phyloP scores from a whole-genome alignment of 30 jellyfish, hydroid and myxozoan species.

The Turritopsis dohrnii region DNA sequence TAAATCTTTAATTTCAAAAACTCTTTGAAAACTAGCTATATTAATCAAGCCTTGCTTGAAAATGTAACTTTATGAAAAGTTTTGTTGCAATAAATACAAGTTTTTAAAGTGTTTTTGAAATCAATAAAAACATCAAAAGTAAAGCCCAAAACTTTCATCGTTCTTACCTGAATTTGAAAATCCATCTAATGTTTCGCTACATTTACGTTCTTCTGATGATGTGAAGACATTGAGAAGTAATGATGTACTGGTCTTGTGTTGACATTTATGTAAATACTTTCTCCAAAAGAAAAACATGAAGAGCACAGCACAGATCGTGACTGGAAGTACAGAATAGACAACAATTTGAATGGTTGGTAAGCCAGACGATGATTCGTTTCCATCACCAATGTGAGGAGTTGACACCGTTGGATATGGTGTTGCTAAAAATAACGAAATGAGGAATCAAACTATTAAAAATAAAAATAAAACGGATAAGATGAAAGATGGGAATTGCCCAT shows the following conservation, averaged over 20 bases:
- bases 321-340: neutral
- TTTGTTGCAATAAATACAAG: too few species aligned
- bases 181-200: neutral
- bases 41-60: too few species aligned
- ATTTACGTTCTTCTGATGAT: neutral
- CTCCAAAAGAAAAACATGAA: neutral
- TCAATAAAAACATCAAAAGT: neutral
- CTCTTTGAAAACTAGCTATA: too few species aligned
- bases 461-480: too few species aligned
- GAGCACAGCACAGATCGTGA: neutral
- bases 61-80: too few species aligned
- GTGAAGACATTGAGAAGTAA: neutral
- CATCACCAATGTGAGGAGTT: neutral
- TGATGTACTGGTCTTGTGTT: neutral
- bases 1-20: too few species aligned
- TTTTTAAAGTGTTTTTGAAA: too few species aligned
- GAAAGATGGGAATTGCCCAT: too few species aligned
- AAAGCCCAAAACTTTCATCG: neutral
- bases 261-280: neutral
- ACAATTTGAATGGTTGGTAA: neutral
- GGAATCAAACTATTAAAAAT: too few species aligned
- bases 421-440: conserved; percentile 59
- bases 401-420: conserved; percentile 65
- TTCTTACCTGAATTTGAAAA: neutral
- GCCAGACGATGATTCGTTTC: neutral